A percentile compares a stretch with the other conserved stretches of the same genome.
Evolutionary conservation across 2,113 vertebrate species (phyloP).

Genomic region (Malurus melanocephalus): DNA sequence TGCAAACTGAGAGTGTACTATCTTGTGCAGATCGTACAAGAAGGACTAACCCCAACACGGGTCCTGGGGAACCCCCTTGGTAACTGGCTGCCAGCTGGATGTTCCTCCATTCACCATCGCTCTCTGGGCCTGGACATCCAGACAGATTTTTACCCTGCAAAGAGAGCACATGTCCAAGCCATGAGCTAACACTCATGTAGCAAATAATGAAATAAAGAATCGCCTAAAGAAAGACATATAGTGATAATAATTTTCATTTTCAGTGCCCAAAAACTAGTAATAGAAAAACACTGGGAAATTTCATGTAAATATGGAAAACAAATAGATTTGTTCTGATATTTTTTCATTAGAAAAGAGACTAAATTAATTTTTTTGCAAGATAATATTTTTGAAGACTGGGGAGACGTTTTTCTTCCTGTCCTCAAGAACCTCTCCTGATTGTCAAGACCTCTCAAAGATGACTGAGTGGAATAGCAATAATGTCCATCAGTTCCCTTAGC

Average conservation of each 20-base stretch:
- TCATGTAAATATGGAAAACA: conserved; percentile 20
- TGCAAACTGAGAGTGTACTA: neutral
- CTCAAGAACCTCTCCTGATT: neutral
- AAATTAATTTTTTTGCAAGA: conserved; percentile 19
- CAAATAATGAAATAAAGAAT: neutral
- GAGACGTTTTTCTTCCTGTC: neutral
- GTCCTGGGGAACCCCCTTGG: neutral
- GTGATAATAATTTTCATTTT: neutral
- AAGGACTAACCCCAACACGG: neutral
- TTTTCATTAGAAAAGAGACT: neutral
- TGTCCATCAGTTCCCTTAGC: neutral
- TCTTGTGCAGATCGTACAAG: neutral
- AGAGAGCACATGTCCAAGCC: rapidly evolving
- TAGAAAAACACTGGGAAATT: neutral
- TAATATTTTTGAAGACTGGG: neutral
- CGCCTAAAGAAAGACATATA: neutral
- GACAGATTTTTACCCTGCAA: neutral
- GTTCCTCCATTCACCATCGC: neutral
- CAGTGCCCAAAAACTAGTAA: neutral
- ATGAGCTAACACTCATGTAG: neutral
- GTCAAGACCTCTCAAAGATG: neutral
- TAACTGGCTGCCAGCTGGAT: rapidly evolving
- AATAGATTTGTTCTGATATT: neutral
- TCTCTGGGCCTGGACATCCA: neutral
- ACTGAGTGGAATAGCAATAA: neutral